Evolutionary conservation across 1,140 invertebrate genomes (phyloP).

Genomic region (Ectropis grisescens): DNA sequence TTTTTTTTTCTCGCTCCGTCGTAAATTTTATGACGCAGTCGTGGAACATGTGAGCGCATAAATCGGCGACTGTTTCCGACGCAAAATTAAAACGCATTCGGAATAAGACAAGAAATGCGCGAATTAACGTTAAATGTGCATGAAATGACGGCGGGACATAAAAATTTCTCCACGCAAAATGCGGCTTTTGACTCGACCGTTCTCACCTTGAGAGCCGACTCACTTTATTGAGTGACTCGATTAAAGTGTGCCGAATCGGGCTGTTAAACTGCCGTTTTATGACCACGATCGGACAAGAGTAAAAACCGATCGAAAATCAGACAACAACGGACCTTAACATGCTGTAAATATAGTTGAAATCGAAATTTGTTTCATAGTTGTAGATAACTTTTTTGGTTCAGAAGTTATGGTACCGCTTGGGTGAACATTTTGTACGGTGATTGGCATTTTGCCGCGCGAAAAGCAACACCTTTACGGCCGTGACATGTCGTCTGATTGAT

Average conservation of each 20-base stretch:
- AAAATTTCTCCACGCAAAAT: constrained; percentile 45
- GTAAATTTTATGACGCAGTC: constrained; percentile 21
- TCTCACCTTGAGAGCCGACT: constrained; percentile 35
- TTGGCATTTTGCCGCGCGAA: constrained; percentile 55
- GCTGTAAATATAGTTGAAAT: constrained; percentile 16
- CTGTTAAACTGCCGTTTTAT: constrained; percentile 47
- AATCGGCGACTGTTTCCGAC: constrained; percentile 21
- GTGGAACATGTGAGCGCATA: constrained; percentile 18
- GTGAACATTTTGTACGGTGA: constrained; percentile 51
- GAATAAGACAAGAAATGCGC: constrained; percentile 32
- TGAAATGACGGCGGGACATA: constrained; percentile 50
- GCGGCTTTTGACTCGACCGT: constrained; percentile 30
- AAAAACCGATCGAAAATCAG: too few species aligned
- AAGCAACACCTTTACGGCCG: constrained; percentile 50
- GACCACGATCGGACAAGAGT: too few species aligned
- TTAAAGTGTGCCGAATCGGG: constrained; percentile 54
- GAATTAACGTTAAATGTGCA: constrained; percentile 52
- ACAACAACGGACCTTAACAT: constrained; percentile 15
- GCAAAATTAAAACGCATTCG: constrained; percentile 30
- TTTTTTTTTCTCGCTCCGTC: constrained; percentile 16
- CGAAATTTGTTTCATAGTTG: constrained; percentile 2
- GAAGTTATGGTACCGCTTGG: constrained; percentile 19
- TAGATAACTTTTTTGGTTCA: too few species aligned
- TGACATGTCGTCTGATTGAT: constrained; percentile 54
- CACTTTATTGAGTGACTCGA: constrained; percentile 46